Conservation (phyloP, 2,113 vertebrate species). For the Nymphicus hollandicus region DNA sequence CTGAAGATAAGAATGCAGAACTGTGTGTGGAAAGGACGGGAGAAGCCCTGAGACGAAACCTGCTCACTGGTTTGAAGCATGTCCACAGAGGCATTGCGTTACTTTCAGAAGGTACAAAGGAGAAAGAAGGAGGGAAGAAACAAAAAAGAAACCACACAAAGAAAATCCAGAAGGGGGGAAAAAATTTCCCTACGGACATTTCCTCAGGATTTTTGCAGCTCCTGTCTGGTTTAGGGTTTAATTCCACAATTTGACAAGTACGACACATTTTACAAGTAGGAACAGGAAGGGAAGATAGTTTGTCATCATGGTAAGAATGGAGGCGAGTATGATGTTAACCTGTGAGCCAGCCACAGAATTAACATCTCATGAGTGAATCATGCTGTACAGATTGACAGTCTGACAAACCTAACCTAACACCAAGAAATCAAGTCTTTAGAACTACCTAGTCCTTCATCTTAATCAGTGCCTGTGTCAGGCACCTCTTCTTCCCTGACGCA, state of each 20-base stretch:
- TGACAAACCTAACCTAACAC: background rate
- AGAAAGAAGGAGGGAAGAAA: background rate
- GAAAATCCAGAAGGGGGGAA: background rate
- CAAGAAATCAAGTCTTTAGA: background rate
- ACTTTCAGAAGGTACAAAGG: background rate
- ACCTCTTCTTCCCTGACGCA: background rate
- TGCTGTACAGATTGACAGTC: background rate
- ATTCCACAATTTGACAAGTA: slow-evolving; percentile 4
- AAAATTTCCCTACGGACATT: background rate
- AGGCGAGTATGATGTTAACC: background rate
- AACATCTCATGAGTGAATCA: slow-evolving; percentile 30
- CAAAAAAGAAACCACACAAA: background rate
- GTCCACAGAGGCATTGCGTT: background rate
- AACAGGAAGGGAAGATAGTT: background rate
- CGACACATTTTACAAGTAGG: background rate
- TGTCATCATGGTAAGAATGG: background rate
- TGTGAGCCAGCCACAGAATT: slow-evolving; percentile 11
- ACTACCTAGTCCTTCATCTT: background rate
- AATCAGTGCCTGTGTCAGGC: background rate
- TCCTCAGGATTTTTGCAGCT: background rate
- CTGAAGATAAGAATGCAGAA: background rate
- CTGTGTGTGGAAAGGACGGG: background rate
- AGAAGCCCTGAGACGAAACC: background rate
- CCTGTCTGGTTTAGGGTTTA: background rate
- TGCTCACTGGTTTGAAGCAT: background rate